Percentiles rank a stretch among this genome's conserved stretches.
Conservation (phyloP, 2,888 invertebrate species). For the Metopia argyrocephala region DNA sequence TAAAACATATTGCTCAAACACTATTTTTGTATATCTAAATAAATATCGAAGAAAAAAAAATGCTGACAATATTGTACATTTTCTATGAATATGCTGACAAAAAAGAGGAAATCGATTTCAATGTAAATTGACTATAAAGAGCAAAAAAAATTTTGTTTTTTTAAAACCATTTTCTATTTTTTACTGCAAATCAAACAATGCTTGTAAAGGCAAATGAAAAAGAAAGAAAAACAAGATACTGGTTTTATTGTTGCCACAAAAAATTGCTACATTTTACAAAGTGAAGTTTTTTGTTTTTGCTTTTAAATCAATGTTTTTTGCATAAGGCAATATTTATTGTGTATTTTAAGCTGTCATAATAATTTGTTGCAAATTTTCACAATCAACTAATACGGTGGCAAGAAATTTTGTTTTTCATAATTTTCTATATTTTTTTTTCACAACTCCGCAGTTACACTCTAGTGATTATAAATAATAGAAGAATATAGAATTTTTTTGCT, state of each 20-base stretch:
- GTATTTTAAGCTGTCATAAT: constrained; percentile 52
- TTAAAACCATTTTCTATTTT: not conserved
- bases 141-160: constrained; percentile 32
- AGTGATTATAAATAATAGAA: no score
- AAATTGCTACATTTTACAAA: constrained; percentile 45
- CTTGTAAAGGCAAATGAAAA: constrained; percentile 38
- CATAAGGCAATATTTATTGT: constrained; percentile 34
- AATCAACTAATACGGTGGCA: no score
- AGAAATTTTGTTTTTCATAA: no score
- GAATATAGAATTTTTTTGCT: no score
- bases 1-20: constrained; percentile 11
- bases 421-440: no score
- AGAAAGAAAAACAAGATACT: constrained; percentile 1
- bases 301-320: not conserved
- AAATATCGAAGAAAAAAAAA: constrained; percentile 10
- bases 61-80: constrained; percentile 23
- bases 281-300: constrained; percentile 27
- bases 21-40: constrained; percentile 10
- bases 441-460: no score
- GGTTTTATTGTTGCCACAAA: not conserved
- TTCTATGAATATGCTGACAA: constrained; percentile 8
- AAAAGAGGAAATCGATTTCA: constrained; percentile 12
- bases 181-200: constrained; percentile 14
- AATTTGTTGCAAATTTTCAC: constrained; percentile 45
- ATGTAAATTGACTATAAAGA: constrained; percentile 45